Evolutionary conservation across 2,113 vertebrate species (phyloP).

Genomic region (Todiramphus saurophagus): DNA sequence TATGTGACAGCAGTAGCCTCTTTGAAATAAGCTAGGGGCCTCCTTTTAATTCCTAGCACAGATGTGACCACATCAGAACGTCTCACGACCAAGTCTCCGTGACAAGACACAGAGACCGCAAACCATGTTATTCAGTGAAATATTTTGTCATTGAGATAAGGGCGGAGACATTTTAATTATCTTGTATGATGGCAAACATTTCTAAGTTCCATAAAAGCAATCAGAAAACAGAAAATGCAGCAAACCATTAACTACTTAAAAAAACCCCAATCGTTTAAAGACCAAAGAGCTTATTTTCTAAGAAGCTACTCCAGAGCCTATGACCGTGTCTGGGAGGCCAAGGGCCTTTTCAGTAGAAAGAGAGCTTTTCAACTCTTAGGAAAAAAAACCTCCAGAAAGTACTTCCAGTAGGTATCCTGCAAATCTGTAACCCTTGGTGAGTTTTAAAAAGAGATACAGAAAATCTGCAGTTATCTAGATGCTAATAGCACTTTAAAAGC

Average conservation of each 20-base stretch:
- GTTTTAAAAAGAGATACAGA: neutral
- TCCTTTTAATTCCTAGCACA: conserved; percentile 9
- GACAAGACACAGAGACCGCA: neutral
- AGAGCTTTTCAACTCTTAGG: neutral
- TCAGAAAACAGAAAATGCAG: neutral
- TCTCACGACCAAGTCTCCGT: neutral
- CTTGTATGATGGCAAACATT: neutral
- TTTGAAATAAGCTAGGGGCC: conserved; percentile 3
- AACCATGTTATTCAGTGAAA: neutral
- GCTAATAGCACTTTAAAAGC: neutral
- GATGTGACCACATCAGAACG: conserved; percentile 35
- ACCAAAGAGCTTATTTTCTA: neutral
- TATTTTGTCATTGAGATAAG: neutral
- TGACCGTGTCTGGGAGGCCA: neutral
- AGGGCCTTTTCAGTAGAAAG: neutral
- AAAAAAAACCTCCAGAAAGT: neutral
- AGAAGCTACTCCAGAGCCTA: neutral
- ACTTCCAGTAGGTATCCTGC: neutral
- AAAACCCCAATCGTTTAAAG: neutral
- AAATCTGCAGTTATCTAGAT: neutral
- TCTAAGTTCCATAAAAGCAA: neutral
- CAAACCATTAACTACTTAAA: neutral
- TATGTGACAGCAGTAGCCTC: neutral
- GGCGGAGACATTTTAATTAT: neutral
- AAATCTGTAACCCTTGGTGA: neutral